Conservation (phyloP, 2,113 vertebrate species). For the Arvicanthis niloticus region DNA sequence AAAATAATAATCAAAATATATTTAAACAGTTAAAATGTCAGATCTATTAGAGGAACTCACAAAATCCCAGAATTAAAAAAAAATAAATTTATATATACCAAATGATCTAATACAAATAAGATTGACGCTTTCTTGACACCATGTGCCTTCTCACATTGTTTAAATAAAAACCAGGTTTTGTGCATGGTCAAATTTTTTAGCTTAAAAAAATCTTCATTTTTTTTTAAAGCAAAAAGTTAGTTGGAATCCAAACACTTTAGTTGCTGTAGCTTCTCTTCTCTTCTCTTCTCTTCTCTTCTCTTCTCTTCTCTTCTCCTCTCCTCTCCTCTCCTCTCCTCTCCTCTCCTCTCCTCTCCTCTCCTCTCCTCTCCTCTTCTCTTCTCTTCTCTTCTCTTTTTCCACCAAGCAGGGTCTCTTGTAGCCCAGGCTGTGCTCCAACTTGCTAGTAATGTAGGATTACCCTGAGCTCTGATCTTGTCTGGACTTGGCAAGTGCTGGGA, state of each 20-base stretch:
- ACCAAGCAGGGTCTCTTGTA: neutral
- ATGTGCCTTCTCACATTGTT: slow-evolving; percentile 69
- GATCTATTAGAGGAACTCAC: slow-evolving; percentile 73
- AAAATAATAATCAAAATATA: slow-evolving; percentile 65
- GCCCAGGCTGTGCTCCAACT: neutral
- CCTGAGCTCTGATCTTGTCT: neutral
- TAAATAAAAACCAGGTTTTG: slow-evolving; percentile 61
- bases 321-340: too few species aligned
- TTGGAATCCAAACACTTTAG: neutral
- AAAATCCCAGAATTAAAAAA: slow-evolving; percentile 74
- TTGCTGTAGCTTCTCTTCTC: too few species aligned
- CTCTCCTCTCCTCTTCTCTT: too few species aligned
- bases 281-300: too few species aligned
- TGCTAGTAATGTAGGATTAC: neutral
- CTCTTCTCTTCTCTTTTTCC: neutral
- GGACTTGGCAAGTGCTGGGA: neutral
- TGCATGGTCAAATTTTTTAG: slow-evolving; percentile 2
- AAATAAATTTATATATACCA: slow-evolving; percentile 77
- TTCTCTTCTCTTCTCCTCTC: too few species aligned
- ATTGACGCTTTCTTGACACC: slow-evolving; percentile 38
- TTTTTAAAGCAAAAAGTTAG: slow-evolving; percentile 40
- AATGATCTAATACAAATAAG: slow-evolving; percentile 65
- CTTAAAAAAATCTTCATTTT: slow-evolving; percentile 21
- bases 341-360: too few species aligned
- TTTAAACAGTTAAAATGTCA: slow-evolving; percentile 58